Conservation (phyloP, 2,797 vertebrate genomes). For the Pogonophryne albipinna region DNA sequence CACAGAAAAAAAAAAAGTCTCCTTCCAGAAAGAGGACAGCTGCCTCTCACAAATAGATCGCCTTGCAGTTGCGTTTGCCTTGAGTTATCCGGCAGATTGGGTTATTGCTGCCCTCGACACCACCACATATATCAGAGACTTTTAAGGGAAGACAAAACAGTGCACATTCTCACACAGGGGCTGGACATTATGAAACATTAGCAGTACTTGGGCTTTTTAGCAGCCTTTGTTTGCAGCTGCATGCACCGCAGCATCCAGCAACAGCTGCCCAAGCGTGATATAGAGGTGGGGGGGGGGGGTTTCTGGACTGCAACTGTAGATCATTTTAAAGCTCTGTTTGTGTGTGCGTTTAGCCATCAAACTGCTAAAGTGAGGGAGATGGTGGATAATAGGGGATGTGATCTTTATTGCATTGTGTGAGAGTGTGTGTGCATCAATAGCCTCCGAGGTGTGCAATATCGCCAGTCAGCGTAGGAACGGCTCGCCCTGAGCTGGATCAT, state of each 20-base stretch:
- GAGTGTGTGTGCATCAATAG: conserved; percentile 9
- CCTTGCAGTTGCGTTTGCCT: conserved; percentile 34
- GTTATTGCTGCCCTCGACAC: conserved; percentile 8
- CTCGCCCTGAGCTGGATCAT: conserved; percentile 10
- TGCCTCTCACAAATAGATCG: conserved; percentile 53
- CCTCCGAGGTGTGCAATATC: neutral
- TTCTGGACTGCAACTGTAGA: conserved; percentile 24
- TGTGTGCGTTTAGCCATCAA: neutral
- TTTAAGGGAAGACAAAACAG: conserved; percentile 17
- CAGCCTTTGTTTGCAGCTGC: conserved; percentile 73
- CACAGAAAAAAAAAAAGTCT: too few relatives aligned
- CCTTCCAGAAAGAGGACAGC: conserved; percentile 63
- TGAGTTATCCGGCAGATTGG: conserved; percentile 18
- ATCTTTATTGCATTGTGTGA: conserved; percentile 24
- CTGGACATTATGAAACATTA: conserved; percentile 63
- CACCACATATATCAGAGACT: neutral
- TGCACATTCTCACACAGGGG: conserved; percentile 3
- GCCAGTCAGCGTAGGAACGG: conserved; percentile 8
- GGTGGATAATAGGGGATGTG: conserved; percentile 14
- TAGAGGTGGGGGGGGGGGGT: conserved; percentile 32
- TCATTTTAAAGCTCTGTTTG: conserved; percentile 15
- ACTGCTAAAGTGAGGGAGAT: neutral
- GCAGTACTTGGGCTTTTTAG: conserved; percentile 64
- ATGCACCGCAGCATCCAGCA: conserved; percentile 66
- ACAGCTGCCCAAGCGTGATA: conserved; percentile 58